Conservation (phyloP, 2,888 invertebrate genomes). For the Ormyrus thymus region DNA sequence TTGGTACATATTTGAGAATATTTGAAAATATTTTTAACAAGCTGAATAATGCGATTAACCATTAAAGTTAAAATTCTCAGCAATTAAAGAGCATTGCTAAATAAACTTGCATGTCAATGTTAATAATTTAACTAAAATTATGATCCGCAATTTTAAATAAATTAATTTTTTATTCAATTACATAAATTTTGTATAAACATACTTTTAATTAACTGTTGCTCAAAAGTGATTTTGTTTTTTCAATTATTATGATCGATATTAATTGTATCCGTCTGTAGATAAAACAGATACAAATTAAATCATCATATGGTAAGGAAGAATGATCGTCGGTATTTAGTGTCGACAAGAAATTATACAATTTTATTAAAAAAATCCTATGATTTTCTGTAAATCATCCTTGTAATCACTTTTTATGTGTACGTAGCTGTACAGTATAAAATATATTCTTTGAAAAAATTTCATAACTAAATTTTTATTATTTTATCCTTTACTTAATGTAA, state of each 20-base stretch:
- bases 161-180: neutral
- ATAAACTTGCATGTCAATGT: neutral
- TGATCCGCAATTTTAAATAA: neutral
- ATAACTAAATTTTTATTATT: no score
- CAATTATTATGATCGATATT: no score
- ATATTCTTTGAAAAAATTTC: no score
- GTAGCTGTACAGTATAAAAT: no score
- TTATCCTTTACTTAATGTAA: no score
- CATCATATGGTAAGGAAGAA: conserved; percentile 33
- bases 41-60: neutral
- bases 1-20: neutral
- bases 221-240: no score
- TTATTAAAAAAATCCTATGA: neutral
- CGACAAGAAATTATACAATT: neutral
- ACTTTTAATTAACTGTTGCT: no score
- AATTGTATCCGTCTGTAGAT: neutral
- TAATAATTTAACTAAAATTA: neutral
- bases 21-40: conserved; percentile 19
- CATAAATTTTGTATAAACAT: no score
- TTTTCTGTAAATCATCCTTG: neutral
- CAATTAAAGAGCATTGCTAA: conserved; percentile 3
- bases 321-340: neutral
- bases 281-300: conserved; percentile 2
- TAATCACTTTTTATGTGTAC: neutral
- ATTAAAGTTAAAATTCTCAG: neutral